Conservation (phyloP, 2,113 vertebrate species). For the Anseranas semipalmata region DNA sequence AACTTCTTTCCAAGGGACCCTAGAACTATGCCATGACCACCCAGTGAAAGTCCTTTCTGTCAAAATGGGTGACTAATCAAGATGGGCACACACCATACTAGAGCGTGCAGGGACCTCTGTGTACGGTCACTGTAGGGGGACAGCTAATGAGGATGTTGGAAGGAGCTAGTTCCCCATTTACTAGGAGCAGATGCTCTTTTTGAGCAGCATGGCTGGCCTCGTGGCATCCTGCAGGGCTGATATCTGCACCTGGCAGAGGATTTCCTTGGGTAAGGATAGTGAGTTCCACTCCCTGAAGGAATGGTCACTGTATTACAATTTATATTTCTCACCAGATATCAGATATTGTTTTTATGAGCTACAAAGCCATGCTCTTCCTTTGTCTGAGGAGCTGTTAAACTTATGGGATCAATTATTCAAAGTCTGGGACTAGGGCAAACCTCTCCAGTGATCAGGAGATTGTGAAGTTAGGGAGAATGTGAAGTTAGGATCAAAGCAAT, state of each 20-base stretch:
- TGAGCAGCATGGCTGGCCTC: background rate
- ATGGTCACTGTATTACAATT: background rate
- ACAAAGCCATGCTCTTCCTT: background rate
- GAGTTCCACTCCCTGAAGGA: background rate
- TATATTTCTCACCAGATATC: background rate
- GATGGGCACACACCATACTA: rapidly evolving
- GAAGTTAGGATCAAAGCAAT: background rate
- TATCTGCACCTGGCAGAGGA: background rate
- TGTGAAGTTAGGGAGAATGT: background rate
- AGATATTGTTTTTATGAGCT: background rate
- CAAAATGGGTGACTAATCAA: background rate
- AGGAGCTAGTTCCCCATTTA: background rate
- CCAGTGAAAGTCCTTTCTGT: background rate
- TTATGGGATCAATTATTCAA: background rate
- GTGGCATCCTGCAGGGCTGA: background rate
- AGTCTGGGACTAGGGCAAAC: background rate
- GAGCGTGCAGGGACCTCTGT: background rate
- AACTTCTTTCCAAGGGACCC: background rate
- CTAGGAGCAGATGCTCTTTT: background rate
- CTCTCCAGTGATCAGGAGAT: background rate
- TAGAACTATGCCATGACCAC: background rate
- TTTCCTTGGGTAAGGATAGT: background rate
- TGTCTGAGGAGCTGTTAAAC: background rate
- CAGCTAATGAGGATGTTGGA: background rate
- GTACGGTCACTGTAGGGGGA: background rate